Evolutionary conservation across 1,140 invertebrate species (phyloP), one percentile per base, ranked within the genome.

Genomic region (Polypedilum vanderplanki): DNA sequence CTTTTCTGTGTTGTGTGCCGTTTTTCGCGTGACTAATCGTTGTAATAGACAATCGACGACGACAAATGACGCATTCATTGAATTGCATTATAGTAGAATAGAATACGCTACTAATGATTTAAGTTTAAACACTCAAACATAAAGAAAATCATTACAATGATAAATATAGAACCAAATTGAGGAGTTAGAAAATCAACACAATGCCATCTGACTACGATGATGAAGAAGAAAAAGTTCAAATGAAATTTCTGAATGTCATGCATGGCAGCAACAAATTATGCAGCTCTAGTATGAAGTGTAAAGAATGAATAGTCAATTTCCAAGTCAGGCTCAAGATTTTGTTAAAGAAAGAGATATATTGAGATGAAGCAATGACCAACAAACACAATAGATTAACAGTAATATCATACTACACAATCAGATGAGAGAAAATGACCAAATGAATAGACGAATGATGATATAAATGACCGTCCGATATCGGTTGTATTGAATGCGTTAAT

Each of bases 11-110:
- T 57, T 70, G 65, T 70, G 65, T 70, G 65, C 65, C 17, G 65
- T 70, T 70, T 70, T 70, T 70, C 65, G 65, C 65, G 65, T 70
- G 65, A 70, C 65, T 70, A 70, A 70, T 70, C 65, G 65, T 22
- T 22, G 17, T 70, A 70, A 70, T 70, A 70, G 65, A 70, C 15
- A 18, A 18, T 10, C 7, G 20, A 18, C 65, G 18, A 57, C 46
- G 10, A 57, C n/a, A 15, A 57, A 12, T 7, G 46, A 70, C 17
- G 65, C 65, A 70, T 20, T 18, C 65, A 22, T 20, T 70, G n/a
- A 17, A 70, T 20, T 70, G 65, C 20, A 22, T 18, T 18, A 22
- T 7, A 70, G 65, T 10, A 10, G 65, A 70, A 70, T 18, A 57
- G 46, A 57, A 57, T 57, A 57, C 12, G n/a, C n/a, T 15, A 57